Percentiles rank a stretch among this genome's conserved stretches.
These are phyloP conservation scores for Semicossyphus pulcher DNA, from an alignment of 2,113 vertebrate genomes.

Conservation along the genomic window DNA sequence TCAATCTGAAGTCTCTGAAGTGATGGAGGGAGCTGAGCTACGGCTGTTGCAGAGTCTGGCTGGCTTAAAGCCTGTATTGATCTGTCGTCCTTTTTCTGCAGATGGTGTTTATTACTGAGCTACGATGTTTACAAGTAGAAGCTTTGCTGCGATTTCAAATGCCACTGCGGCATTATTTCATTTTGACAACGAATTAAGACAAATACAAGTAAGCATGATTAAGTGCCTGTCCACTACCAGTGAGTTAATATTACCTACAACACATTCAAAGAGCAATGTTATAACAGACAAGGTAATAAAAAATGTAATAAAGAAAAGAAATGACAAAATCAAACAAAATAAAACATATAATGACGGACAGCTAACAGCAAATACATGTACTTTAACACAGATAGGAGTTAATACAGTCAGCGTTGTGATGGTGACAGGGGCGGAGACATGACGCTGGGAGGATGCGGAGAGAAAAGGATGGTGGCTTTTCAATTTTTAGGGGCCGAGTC, in stretches of 20 bases:
- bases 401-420: slow-evolving; percentile 62
- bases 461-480: slow-evolving; percentile 65
- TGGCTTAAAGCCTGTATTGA: slow-evolving; percentile 33
- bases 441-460: slow-evolving; percentile 40
- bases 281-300: slow-evolving; percentile 50
- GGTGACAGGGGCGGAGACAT: slow-evolving; percentile 53
- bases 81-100: slow-evolving; percentile 11
- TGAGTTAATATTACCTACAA: slow-evolving; percentile 43
- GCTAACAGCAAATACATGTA: slow-evolving; percentile 44
- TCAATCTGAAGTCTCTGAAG: slow-evolving; percentile 58
- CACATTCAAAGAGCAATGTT: slow-evolving; percentile 32
- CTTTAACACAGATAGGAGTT: slow-evolving; percentile 72
- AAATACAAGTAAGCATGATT: slow-evolving; percentile 36
- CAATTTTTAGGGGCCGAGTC: slow-evolving; percentile 25
- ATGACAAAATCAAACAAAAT: slow-evolving; percentile 21
- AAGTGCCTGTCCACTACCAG: slow-evolving; percentile 2
- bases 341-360: slow-evolving; percentile 51
- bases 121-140: slow-evolving; percentile 8
- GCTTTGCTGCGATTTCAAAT: slow-evolving; percentile 30
- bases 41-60: slow-evolving; percentile 21
- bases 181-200: slow-evolving; percentile 11
- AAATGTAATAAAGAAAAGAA: slow-evolving; percentile 26
- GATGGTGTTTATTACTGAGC: slow-evolving; percentile 14
- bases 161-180: slow-evolving; percentile 16
- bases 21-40: slow-evolving; percentile 65